Conservation (phyloP, 1,140 invertebrate species). For the Solenopsis fugax region DNA sequence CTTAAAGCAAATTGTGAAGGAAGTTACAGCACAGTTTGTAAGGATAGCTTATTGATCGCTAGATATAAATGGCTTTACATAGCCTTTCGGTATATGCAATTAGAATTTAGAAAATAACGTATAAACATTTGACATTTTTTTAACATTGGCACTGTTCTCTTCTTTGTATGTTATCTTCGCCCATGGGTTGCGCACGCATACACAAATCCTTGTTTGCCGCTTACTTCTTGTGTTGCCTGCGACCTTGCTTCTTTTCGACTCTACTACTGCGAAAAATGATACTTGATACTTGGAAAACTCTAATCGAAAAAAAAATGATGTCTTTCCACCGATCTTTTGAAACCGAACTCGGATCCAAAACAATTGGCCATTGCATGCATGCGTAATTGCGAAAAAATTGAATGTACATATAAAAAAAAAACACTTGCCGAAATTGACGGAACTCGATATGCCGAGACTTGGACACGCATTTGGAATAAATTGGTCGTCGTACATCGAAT, state of each 20-base stretch:
- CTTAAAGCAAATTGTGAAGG: not conserved
- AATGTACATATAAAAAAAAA: slow-evolving; percentile 55
- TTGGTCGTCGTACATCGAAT: slow-evolving; percentile 74
- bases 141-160: slow-evolving; percentile 84
- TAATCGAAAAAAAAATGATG: slow-evolving; percentile 69
- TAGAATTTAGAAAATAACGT: slow-evolving; percentile 57
- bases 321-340: slow-evolving; percentile 68
- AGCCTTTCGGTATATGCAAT: slow-evolving; percentile 69
- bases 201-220: slow-evolving; percentile 83
- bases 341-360: slow-evolving; percentile 64
- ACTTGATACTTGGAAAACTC: slow-evolving; percentile 77
- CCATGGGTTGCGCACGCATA: slow-evolving; percentile 82
- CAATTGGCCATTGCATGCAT: slow-evolving; percentile 76
- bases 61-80: slow-evolving; percentile 39
- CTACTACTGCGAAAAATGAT: slow-evolving; percentile 74
- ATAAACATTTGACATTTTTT: slow-evolving; percentile 73
- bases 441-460: slow-evolving; percentile 57
- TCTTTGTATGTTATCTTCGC: slow-evolving; percentile 84
- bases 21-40: not conserved
- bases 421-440: slow-evolving; percentile 73
- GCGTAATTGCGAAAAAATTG: slow-evolving; percentile 72
- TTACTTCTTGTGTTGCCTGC: slow-evolving; percentile 84
- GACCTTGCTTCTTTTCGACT: slow-evolving; percentile 81
- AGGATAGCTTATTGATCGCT: not conserved
- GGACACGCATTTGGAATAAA: slow-evolving; percentile 70